Base-by-base conservation (phyloP, 1,140 invertebrate species). In the Parapsyche elsis region DNA sequence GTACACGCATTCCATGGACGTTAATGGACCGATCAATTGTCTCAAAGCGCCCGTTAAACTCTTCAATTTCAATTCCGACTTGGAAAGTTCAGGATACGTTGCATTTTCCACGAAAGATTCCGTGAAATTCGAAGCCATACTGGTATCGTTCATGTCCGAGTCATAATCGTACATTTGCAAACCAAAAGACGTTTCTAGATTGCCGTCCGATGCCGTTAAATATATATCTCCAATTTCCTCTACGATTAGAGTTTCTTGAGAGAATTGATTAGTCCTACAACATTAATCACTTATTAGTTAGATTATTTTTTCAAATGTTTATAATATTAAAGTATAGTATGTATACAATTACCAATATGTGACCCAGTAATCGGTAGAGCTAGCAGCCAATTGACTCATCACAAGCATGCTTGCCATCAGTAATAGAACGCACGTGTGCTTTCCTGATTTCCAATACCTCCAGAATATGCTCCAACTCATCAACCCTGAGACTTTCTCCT, bases 291-390 rank as follows among this genome's bases (percentile, higher is more conserved):
- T 71, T 2, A 38, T n/a, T 23, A 12, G 2, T 14, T 53, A 53
- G 4, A 67, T 19, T 4, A 38, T 38, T 38, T 7, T 38, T 38
- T 38, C 30, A 1, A 38, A 38, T 38, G n/a, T n/a, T n/a, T n/a
- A 38, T 38, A 38, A 38, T 38, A 38, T 38, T 1, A 38, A 38
- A 38, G 30, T 38, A 38, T n/a, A 38, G 30, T 4, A 4, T 38
- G 30, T 38, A 38, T 38, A 38, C 30, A n/a, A n/a, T 86, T 87
- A 88, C 96, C 95, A 97, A 78, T 91, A 93, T 80, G 93, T 93
- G 0, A 96, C 88, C 91, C 95, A 97, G 84, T 92, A 97, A 85
- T 97, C 95, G 5, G 91, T 91, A 0, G 91, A 91, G 79, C 93
- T 94, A 45, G 92, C 94, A 0, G 90, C 86, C 0, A 90, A 86